A percentile compares a stretch with the other conserved stretches of the same genome.
Conservation (phyloP, 1,140 invertebrate genomes). For the Thrips palmi region DNA sequence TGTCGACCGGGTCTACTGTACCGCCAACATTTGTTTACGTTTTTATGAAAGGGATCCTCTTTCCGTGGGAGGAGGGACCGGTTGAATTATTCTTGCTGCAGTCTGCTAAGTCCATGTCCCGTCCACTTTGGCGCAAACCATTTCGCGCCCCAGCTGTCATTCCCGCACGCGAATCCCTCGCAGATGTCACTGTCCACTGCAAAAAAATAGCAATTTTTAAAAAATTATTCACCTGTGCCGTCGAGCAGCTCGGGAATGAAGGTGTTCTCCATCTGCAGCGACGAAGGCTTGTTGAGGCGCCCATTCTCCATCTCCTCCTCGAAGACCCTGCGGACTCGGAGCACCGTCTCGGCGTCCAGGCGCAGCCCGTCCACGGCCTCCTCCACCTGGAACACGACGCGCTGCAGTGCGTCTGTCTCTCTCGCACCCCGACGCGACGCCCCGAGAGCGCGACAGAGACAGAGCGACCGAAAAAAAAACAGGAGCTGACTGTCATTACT, state of each 20-base stretch:
- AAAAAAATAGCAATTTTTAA: neutral
- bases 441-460: too few species aligned
- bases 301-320: slow-evolving; percentile 36
- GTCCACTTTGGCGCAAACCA: neutral
- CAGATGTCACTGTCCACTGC: neutral
- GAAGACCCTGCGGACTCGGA: slow-evolving; percentile 30
- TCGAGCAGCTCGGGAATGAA: slow-evolving; percentile 38
- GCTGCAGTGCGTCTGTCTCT: too few species aligned
- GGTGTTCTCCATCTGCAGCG: slow-evolving; percentile 46
- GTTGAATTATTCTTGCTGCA: too few species aligned
- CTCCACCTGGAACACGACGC: slow-evolving; percentile 28
- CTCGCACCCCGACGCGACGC: too few species aligned
- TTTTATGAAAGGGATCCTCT: too few species aligned
- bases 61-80: too few species aligned
- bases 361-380: slow-evolving; percentile 22
- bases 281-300: slow-evolving; percentile 32
- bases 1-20: too few species aligned
- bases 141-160: neutral
- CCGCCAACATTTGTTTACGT: too few species aligned
- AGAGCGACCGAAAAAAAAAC: too few species aligned
- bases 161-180: neutral
- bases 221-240: slow-evolving; percentile 30
- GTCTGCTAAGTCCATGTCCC: too few species aligned
- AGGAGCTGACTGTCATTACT: too few species aligned
- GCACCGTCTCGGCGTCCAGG: slow-evolving; percentile 22